Base-by-base conservation (phyloP, 1,140 invertebrate genomes). In the Plutomurus gul region DNA sequence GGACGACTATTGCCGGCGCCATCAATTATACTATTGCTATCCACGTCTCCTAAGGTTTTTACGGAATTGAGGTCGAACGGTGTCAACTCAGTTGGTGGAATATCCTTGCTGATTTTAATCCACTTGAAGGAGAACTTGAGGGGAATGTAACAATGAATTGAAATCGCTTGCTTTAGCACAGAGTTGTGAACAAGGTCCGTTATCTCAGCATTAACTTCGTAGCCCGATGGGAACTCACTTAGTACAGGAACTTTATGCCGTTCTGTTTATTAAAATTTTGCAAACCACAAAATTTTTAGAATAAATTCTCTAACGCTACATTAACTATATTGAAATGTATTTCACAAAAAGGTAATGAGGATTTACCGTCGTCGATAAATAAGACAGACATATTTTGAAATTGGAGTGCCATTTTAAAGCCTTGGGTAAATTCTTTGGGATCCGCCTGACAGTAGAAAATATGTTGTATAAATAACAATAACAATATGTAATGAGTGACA, bases 121-220 rank as follows among this genome's bases (percentile, higher is more conserved):
- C 78, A 79, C 30, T 79, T 79, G 33, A 79, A 79, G 0, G 78
- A 79, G 33, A 43, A 75, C 43, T 79, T 79, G 3, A 79, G 73
- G 3, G 78, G 78, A 16, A 79, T 65, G 73, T 79, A 79, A 37
- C 78, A 79, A 25, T 79, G 78, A 7, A 79, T 43, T 6, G 40
- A 47, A 37, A 79, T 46, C 0, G n/a, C 27, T 8, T 79, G 25
- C 6, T 49, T 33, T 18, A 37, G 16, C 0, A 16, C 37, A 30
- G n/a, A 27, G 5, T 20, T 39, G 37, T 70, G 51, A 13, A 79
- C 7, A 16, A 79, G 30, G 20, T 79, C 78, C 8, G 78, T 79
- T 36, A 79, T 71, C n/a, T 79, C 78, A 0, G 78, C 78, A 39
- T 79, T 75, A 20, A 79, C 73, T 71, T 79, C 78, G 30, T 79